Base-by-base conservation (phyloP, 2,888 invertebrate genomes). In the Cybosia mesomella region DNA sequence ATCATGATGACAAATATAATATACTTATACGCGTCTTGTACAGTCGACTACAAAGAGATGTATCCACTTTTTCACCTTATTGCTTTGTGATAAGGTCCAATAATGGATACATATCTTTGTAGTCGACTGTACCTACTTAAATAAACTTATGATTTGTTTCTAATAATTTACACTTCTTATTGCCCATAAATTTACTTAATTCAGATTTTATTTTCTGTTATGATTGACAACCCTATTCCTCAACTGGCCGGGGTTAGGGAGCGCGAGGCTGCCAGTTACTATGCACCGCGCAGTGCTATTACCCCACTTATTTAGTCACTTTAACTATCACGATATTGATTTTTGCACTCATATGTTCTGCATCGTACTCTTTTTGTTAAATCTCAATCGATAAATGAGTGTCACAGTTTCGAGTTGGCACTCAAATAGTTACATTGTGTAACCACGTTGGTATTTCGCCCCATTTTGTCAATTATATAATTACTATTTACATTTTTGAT, bases 281-380 rank as follows among this genome's bases (percentile, higher is more conserved):
- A 87, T 91, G 91, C 91, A 91, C 82, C 85, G 84, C 82, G 77
- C 80, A 79, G 85, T 86, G 83, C 90, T 79, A 92, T 91, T 93
- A 93, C 92, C 93, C 93, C 89, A 93, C 89, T 92, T 93, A 91
- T 90, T 90, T 87, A 91, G 90, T 85, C 84, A 82, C 83, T 85
- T 86, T 85, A 89, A 92, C 91, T 90, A 91, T 89, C 86, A 86
- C 86, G 79, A 83, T 93, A 93, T 94, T 87, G 93, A 94, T 94
- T 93, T 92, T 91, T 84, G 75, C 85, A 84, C 83, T 89, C 91
- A 87, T 84, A 87, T 89, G 88, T 80, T 86, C 68, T 73, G 71
- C 75, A 49, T 18, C 75, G 63, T 73, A 49, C 66, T 72, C 34
- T 61, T 74, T 76, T 22, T 28, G 43, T 59, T 66, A 68, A 2